Evolutionary conservation across 1,140 invertebrate genomes (phyloP).

Genomic region (Scaptodrosophila lebanonensis): DNA sequence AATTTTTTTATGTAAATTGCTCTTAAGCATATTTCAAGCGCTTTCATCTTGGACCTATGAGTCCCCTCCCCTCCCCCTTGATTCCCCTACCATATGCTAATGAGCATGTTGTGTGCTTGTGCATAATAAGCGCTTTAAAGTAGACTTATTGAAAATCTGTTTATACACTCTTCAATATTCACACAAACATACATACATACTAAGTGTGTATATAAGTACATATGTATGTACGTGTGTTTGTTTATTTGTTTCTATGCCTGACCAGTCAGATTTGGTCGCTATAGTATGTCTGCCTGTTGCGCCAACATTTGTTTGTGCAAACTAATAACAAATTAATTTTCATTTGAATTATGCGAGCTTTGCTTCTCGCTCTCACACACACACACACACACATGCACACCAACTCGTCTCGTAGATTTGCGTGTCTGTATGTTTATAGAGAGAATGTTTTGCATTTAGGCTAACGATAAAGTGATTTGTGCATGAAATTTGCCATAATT

Average conservation of each 20-base stretch:
- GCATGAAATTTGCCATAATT: no score
- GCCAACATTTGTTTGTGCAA: conserved; percentile 49
- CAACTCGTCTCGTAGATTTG: no score
- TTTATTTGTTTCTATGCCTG: conserved; percentile 53
- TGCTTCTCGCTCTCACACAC: conserved; percentile 28
- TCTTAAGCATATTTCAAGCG: conserved; percentile 10
- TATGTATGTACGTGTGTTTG: no score
- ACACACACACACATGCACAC: conserved; percentile 1
- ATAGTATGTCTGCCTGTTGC: conserved; percentile 28
- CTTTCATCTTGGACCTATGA: background rate
- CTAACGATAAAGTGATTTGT: conserved; percentile 48
- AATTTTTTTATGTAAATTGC: conserved; percentile 53
- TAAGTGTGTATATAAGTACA: no score
- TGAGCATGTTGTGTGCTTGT: conserved; percentile 21
- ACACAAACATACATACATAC: no score
- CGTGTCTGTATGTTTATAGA: no score
- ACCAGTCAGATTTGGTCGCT: conserved; percentile 44
- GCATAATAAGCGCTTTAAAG: no score
- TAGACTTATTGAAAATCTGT: no score
- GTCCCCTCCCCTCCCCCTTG: background rate
- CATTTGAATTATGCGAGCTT: conserved; percentile 64
- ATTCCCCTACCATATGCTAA: conserved; percentile 41
- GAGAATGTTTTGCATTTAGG: no score
- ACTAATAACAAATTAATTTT: conserved; percentile 71
- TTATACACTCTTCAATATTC: no score